Percentiles rank a stretch among this genome's conserved stretches.
phyloP scores from a whole-genome alignment of 2,113 vertebrate species.

The Vireo altiloquus region DNA sequence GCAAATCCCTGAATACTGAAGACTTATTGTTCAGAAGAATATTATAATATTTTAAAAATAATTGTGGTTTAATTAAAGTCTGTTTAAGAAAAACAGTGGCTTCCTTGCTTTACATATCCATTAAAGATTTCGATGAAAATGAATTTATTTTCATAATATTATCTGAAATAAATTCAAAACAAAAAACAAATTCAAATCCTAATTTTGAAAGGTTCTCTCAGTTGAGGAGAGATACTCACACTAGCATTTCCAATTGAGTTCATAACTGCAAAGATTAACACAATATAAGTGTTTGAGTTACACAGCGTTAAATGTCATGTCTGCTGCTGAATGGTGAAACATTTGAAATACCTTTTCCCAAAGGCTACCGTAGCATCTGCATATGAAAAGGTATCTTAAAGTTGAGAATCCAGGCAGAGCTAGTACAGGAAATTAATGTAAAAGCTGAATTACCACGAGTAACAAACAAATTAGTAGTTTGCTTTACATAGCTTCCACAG shows the following conservation, averaged over 20 bases:
- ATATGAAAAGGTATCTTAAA: neutral
- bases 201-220: neutral
- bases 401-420: neutral
- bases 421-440: neutral
- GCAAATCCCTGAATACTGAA: neutral
- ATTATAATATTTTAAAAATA: neutral
- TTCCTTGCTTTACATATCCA: neutral
- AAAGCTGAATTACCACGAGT: neutral
- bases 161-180: neutral
- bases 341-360: neutral
- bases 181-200: neutral
- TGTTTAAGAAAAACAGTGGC: neutral
- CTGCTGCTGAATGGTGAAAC: neutral
- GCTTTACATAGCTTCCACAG: neutral
- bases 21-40: neutral
- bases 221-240: neutral
- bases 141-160: neutral
- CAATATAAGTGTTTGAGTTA: neutral
- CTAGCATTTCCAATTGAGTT: neutral
- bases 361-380: neutral
- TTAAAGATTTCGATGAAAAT: neutral
- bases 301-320: neutral
- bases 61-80: neutral
- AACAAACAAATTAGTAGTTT: neutral
- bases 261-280: neutral